Percentiles rank a stretch among this genome's conserved stretches.
phyloP scores from a whole-genome alignment of 2,797 vertebrate genomes.

The Sebastes cheni region DNA sequence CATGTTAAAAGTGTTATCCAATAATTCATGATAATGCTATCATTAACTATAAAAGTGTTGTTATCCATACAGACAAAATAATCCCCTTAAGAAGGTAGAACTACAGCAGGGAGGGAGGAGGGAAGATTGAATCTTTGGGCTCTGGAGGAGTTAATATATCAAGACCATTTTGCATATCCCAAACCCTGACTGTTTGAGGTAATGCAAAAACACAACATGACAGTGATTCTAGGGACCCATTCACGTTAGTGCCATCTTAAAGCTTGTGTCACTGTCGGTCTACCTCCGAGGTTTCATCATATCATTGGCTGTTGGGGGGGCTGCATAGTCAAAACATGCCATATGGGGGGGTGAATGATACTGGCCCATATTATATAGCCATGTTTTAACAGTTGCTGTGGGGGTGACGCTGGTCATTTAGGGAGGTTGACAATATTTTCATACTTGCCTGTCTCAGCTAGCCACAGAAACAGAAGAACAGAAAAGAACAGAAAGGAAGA shows the following conservation, averaged over 20 bases:
- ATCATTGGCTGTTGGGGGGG: slow-evolving; percentile 8
- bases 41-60: neutral
- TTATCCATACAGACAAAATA: slow-evolving; percentile 1
- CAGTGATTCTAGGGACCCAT: neutral
- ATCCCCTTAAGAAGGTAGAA: slow-evolving; percentile 66
- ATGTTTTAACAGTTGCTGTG: slow-evolving; percentile 53
- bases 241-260: neutral
- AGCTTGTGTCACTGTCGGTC: neutral
- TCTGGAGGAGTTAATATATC: slow-evolving; percentile 5
- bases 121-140: slow-evolving; percentile 10
- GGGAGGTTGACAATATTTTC: slow-evolving; percentile 55
- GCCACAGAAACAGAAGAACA: slow-evolving; percentile 77
- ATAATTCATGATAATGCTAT: neutral
- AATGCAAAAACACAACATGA: slow-evolving; percentile 30
- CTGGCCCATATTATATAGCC: slow-evolving; percentile 41
- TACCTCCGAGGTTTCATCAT: slow-evolving; percentile 3
- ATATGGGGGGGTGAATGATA: slow-evolving; percentile 51
- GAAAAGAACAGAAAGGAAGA: slow-evolving; percentile 77
- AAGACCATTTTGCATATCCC: slow-evolving; percentile 14
- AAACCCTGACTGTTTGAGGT: slow-evolving; percentile 18
- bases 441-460: slow-evolving; percentile 90
- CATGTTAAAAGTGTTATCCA: neutral
- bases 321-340: slow-evolving; percentile 62
- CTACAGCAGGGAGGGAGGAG: slow-evolving; percentile 25
- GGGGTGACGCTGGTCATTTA: slow-evolving; percentile 41